Evolutionary conservation across 1,140 invertebrate species (phyloP), one percentile per base, ranked within the genome.

Genomic region (Drosophila chauvacae): DNA sequence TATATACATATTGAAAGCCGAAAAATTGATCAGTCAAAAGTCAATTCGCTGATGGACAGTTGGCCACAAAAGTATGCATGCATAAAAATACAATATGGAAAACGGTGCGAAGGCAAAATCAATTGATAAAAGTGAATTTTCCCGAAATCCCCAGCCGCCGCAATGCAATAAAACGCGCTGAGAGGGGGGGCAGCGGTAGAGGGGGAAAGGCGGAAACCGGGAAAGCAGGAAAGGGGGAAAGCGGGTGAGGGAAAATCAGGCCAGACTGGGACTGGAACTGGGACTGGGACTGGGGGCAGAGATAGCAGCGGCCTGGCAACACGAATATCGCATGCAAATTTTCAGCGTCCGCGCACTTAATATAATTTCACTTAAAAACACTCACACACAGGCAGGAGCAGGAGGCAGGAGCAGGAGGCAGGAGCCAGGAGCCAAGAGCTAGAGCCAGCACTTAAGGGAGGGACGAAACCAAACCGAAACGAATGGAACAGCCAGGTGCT

Each of bases 291-390:
- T 28, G 28, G 28, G 51, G 51, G 53, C n/a, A 4, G 20, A 48
- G 42, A 56, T 18, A 45, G 47, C 45, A 48, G 47, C 47, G 69
- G 37, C 26, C 26, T 64, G 70, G 60, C 62, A 81, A 63, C 78
- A 81, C 61, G 74, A 81, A 86, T 83, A 87, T 87, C 68, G 80
- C 85, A 87, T 87, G 84, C 84, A 87, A 87, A 87, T 87, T 87
- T 75, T 70, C 65, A 88, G 33, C 72, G 84, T 83, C 84, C 84
- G 80, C 84, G 80, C 80, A 87, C 84, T 88, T 88, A 88, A 88
- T 87, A 88, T 87, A 87, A 87, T 88, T 87, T 87, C 84, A 87
- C 84, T 88, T 88, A 88, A 87, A 83, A 78, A 61, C 64, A 62
- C 65, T 60, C 63, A 61, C 33, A 37, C 51, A 55, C 14, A 28